phyloP scores from a whole-genome alignment of 2,888 invertebrate genomes.

The Amiota mariae region DNA sequence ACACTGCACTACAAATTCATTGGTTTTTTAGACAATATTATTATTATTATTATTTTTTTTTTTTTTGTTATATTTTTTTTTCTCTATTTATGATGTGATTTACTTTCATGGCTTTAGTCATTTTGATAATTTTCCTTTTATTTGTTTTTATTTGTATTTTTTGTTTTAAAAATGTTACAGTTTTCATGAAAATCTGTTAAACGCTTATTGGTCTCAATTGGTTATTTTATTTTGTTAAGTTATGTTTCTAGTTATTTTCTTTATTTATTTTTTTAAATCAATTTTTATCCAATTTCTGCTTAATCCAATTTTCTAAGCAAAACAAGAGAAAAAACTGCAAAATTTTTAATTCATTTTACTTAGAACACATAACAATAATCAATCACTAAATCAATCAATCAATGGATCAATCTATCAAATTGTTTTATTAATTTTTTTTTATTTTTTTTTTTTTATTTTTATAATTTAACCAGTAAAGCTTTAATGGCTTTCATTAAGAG shows the following conservation, averaged over 20 bases:
- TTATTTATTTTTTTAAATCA: slow-evolving; percentile 5
- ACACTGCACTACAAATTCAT: slow-evolving; percentile 18
- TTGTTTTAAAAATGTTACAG: slow-evolving; percentile 19
- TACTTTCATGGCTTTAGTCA: slow-evolving; percentile 34
- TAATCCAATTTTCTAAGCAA: too few species aligned
- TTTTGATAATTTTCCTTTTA: slow-evolving; percentile 13
- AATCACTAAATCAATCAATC: not conserved
- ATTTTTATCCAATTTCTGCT: not conserved
- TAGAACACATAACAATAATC: not conserved
- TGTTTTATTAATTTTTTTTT: too few species aligned
- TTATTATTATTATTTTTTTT: not conserved
- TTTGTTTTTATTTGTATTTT: not conserved
- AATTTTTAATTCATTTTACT: not conserved
- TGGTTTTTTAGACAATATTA: not conserved
- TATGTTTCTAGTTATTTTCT: slow-evolving; percentile 36
- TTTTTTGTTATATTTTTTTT: slow-evolving; percentile 10
- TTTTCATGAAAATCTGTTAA: slow-evolving; percentile 38
- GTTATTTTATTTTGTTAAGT: slow-evolving; percentile 46
- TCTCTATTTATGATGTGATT: slow-evolving; percentile 30
- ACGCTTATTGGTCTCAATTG: slow-evolving; percentile 63
- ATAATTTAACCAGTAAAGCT: too few species aligned
- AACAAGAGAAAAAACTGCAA: too few species aligned
- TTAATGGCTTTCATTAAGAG: slow-evolving; percentile 22
- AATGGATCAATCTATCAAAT: too few species aligned
- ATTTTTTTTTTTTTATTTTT: too few species aligned